These are phyloP conservation scores for Heliornis fulica DNA, from an alignment of 2,113 vertebrate species.

Conservation along the genomic window DNA sequence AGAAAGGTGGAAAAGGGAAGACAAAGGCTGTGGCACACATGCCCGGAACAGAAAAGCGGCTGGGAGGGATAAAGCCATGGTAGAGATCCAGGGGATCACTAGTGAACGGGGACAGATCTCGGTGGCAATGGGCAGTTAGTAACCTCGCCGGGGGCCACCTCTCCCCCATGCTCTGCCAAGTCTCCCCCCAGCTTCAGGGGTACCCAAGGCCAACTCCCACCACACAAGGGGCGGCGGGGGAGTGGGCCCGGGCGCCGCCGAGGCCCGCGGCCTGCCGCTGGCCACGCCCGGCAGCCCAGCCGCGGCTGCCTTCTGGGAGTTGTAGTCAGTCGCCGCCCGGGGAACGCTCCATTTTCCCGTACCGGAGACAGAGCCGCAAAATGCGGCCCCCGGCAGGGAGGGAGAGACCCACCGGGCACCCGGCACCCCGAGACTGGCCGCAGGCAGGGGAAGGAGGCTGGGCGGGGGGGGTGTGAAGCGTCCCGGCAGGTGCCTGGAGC, in stretches of 20 bases:
- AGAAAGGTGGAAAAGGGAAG: background rate
- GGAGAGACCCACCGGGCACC: too few relatives aligned
- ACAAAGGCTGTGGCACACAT: background rate
- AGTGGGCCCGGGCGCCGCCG: too few relatives aligned
- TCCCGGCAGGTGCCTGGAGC: background rate
- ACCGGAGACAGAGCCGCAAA: background rate
- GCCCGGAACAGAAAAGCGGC: background rate
- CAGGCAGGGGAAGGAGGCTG: too few relatives aligned
- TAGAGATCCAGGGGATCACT: background rate
- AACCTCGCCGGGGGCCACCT: background rate
- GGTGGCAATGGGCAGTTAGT: fast-evolving
- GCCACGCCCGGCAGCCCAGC: background rate
- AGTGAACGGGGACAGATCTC: background rate
- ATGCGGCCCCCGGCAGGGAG: background rate
- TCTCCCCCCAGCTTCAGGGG: too few relatives aligned
- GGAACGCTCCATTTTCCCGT: slow-evolving; percentile 20
- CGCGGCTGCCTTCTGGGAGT: slow-evolving; percentile 25
- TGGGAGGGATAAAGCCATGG: background rate
- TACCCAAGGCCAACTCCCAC: background rate
- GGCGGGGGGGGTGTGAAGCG: background rate
- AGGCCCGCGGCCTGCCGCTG: too few relatives aligned
- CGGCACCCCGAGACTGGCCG: too few relatives aligned
- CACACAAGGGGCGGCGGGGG: too few relatives aligned
- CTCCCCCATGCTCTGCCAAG: fast-evolving
- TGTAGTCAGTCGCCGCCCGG: slow-evolving; percentile 13